phyloP scores from a whole-genome alignment of 2,113 vertebrate genomes.

The Aix galericulata region DNA sequence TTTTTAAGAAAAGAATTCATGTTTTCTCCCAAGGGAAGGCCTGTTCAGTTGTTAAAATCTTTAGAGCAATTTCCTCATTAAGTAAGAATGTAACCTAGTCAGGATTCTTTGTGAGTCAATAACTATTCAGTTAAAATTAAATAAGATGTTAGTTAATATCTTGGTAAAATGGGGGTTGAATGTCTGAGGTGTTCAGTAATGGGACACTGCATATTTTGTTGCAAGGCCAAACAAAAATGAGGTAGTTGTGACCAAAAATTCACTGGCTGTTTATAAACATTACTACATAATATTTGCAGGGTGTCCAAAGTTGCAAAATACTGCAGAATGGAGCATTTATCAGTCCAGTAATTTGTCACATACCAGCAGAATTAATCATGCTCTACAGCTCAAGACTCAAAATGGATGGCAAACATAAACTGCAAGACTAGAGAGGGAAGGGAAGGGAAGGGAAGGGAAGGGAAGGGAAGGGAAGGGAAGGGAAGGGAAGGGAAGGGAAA shows the following conservation, averaged over 20 bases:
- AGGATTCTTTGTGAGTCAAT: slow-evolving; percentile 40
- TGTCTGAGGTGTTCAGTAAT: not conserved
- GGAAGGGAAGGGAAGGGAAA: not conserved
- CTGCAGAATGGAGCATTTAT: not conserved
- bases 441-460: too few relatives aligned
- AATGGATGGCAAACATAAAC: not conserved
- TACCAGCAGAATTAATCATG: not conserved
- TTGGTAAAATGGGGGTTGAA: slow-evolving; percentile 20
- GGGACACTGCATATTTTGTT: not conserved
- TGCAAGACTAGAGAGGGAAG: not conserved
- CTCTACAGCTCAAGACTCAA: not conserved
- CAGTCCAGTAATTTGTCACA: not conserved
- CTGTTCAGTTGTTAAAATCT: slow-evolving; percentile 54
- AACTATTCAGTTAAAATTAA: slow-evolving; percentile 72
- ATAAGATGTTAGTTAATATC: slow-evolving; percentile 66
- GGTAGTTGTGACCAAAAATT: not conserved
- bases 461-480: too few relatives aligned
- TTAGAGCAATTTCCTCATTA: slow-evolving; percentile 70
- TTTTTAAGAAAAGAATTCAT: slow-evolving; percentile 35
- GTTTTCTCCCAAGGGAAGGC: slow-evolving; percentile 29
- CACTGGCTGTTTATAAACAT: not conserved
- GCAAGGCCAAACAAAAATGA: not conserved
- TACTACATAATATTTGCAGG: not conserved
- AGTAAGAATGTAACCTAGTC: slow-evolving; percentile 67
- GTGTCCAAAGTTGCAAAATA: not conserved